Percentiles rank a stretch among this genome's conserved stretches.
These are phyloP conservation scores for Phoxinus phoxinus DNA, from an alignment of 2,113 vertebrate species.

Conservation along the genomic window DNA sequence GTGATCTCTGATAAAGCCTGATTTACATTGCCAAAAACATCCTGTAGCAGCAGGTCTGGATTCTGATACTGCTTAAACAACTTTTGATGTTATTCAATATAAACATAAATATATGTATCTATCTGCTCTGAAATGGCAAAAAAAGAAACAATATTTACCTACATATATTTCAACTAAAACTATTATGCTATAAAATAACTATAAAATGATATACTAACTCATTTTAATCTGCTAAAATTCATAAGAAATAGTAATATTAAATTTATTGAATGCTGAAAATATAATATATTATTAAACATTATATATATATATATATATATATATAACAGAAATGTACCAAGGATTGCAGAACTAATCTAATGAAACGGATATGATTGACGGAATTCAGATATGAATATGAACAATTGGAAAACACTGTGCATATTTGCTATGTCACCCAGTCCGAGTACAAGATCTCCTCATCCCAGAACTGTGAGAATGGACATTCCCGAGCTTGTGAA, in stretches of 20 bases:
- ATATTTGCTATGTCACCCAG: not conserved
- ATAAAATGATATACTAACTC: no score
- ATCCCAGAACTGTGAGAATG: not conserved
- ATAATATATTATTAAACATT: no score
- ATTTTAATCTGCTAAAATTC: no score
- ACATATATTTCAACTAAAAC: no score
- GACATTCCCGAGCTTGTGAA: not conserved
- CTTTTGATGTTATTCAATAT: no score
- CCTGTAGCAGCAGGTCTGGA: not conserved
- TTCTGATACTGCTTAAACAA: not conserved
- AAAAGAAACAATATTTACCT: not conserved
- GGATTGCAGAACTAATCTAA: not conserved
- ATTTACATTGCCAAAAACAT: not conserved
- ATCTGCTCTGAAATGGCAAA: not conserved
- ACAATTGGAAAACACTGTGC: not conserved
- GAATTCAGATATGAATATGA: not conserved
- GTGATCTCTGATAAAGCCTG: conserved; percentile 16
- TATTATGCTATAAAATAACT: no score
- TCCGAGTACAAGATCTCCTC: not conserved
- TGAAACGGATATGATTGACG: no score
- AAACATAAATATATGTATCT: no score
- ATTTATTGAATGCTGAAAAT: no score
- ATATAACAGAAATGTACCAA: not conserved
- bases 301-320: no score
- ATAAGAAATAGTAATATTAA: no score